These are phyloP conservation scores for Pampus argenteus DNA, from an alignment of 2,797 vertebrate genomes.

Conservation along the genomic window DNA sequence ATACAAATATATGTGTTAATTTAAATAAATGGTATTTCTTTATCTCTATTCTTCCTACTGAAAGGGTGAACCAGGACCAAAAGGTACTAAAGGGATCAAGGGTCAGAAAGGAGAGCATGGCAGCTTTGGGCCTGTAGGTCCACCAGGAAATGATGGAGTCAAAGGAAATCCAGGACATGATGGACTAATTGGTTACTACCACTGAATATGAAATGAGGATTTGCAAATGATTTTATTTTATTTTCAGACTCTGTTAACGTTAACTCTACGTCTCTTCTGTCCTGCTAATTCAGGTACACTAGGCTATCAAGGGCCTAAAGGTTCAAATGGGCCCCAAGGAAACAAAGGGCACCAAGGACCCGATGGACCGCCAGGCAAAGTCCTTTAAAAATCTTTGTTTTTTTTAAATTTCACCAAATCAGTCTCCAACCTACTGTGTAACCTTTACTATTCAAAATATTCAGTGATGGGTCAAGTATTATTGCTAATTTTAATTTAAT, in stretches of 20 bases:
- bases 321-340: slow-evolving; percentile 80
- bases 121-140: slow-evolving; percentile 51
- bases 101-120: slow-evolving; percentile 76
- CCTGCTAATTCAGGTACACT: slow-evolving; percentile 79
- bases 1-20: background rate
- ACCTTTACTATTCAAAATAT: background rate
- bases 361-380: slow-evolving; percentile 83
- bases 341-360: slow-evolving; percentile 64
- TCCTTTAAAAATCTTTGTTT: background rate
- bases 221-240: slow-evolving; percentile 4
- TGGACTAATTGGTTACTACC: slow-evolving; percentile 66
- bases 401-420: background rate
- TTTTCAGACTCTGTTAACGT: background rate
- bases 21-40: background rate
- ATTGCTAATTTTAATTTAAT: background rate
- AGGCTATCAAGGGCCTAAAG: slow-evolving; percentile 86
- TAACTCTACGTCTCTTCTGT: background rate
- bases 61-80: slow-evolving; percentile 73
- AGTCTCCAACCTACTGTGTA: background rate
- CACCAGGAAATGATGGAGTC: slow-evolving; percentile 54
- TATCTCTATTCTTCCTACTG: background rate
- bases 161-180: slow-evolving; percentile 67
- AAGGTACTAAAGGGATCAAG: slow-evolving; percentile 1
- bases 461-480: background rate
- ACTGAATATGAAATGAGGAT: background rate